phyloP scores from a whole-genome alignment of 2,888 invertebrate species.

The Parnassius glacialis region DNA sequence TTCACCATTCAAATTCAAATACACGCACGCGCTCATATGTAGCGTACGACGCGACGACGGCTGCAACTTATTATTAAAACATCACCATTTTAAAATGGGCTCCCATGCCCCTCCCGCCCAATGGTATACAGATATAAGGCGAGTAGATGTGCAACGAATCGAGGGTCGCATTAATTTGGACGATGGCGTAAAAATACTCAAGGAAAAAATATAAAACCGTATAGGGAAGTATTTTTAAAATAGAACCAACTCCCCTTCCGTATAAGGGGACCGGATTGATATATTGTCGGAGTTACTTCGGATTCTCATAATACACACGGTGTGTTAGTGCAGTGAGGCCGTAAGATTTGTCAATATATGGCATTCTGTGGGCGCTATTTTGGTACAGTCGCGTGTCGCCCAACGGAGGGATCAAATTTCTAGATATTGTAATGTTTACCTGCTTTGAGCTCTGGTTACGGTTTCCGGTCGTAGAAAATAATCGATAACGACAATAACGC shows the following conservation, averaged over 20 bases:
- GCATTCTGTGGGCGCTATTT: conserved; percentile 75
- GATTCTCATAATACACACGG: conserved; percentile 78
- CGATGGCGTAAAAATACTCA: conserved; percentile 64
- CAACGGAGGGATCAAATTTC: conserved; percentile 55
- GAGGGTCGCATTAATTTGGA: conserved; percentile 45
- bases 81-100: conserved; percentile 54
- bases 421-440: conserved; percentile 64
- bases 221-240: conserved; percentile 78
- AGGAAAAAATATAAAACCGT: conserved; percentile 74
- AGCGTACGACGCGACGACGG: conserved; percentile 54
- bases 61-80: conserved; percentile 71
- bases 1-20: conserved; percentile 69
- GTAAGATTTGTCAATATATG: conserved; percentile 79
- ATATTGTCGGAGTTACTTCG: conserved; percentile 75
- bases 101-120: conserved; percentile 30
- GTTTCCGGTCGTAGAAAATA: conserved; percentile 40
- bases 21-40: conserved; percentile 67
- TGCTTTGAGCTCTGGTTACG: conserved; percentile 50
- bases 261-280: conserved; percentile 67
- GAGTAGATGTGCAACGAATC: conserved; percentile 33
- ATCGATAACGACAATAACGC: no score
- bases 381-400: conserved; percentile 67
- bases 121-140: conserved; percentile 17
- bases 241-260: conserved; percentile 69
- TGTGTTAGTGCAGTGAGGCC: conserved; percentile 76